A percentile compares a stretch with the other conserved stretches of the same genome.
These are phyloP conservation scores for Onychomys torridus DNA, from an alignment of 2,797 vertebrate genomes.

Conservation along the genomic window DNA sequence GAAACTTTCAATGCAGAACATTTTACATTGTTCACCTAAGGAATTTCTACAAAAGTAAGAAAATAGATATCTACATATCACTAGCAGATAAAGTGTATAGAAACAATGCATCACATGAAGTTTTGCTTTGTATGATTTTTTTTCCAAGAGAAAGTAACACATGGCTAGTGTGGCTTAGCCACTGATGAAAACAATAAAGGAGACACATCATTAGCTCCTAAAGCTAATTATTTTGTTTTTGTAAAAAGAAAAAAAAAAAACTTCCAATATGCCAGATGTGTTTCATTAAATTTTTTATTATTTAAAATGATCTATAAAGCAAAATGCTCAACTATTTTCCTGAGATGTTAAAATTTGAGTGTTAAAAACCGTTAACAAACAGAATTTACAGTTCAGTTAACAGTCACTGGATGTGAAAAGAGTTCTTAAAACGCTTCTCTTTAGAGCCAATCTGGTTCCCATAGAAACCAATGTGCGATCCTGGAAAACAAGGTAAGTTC, in stretches of 20 bases:
- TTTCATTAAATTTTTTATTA: slow-evolving; percentile 79
- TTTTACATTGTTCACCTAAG: slow-evolving; percentile 42
- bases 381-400: slow-evolving; percentile 81
- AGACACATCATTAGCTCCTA: slow-evolving; percentile 75
- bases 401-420: slow-evolving; percentile 80
- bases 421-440: slow-evolving; percentile 81
- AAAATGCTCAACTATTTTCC: slow-evolving; percentile 65
- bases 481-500: slow-evolving; percentile 85
- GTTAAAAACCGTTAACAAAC: slow-evolving; percentile 75
- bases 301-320: slow-evolving; percentile 72
- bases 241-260: slow-evolving; percentile 37
- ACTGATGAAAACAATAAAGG: slow-evolving; percentile 71
- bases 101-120: slow-evolving; percentile 55
- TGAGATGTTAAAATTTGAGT: slow-evolving; percentile 76
- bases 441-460: slow-evolving; percentile 80
- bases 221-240: slow-evolving; percentile 69
- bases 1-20: slow-evolving; percentile 58
- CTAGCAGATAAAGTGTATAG: slow-evolving; percentile 47
- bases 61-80: background rate
- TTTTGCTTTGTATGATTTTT: slow-evolving; percentile 55
- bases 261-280: slow-evolving; percentile 73
- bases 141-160: slow-evolving; percentile 53
- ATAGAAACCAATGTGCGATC: slow-evolving; percentile 84
- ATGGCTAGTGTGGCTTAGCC: slow-evolving; percentile 60
- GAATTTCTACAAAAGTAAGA: slow-evolving; percentile 63